These are phyloP conservation scores for Glyptemys insculpta DNA, from an alignment of 2,797 vertebrate species.

Conservation along the genomic window DNA sequence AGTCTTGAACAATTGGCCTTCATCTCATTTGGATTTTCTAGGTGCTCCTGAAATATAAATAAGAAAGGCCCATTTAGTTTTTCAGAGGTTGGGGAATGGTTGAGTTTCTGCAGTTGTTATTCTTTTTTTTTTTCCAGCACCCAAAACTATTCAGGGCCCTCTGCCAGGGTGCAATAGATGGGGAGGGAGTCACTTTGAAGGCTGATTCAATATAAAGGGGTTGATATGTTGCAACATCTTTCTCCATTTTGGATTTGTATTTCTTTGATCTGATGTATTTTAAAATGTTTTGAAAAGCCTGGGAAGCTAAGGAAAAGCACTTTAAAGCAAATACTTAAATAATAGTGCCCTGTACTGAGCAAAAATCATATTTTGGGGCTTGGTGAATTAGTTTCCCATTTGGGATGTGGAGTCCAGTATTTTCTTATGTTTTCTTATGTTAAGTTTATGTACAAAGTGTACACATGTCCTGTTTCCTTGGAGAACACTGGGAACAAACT, in stretches of 20 bases:
- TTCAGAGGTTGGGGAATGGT: not conserved
- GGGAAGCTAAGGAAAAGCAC: not conserved
- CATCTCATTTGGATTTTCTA: too few species aligned
- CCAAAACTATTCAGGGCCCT: too few species aligned
- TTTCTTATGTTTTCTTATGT: not conserved
- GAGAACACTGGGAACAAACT: not conserved
- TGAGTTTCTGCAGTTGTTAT: not conserved
- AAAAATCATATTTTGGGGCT: not conserved
- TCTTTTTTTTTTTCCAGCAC: not conserved
- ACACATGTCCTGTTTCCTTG: not conserved
- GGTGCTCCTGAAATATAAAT: not conserved
- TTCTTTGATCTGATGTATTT: not conserved
- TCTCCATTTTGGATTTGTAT: not conserved
- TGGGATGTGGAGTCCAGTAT: not conserved
- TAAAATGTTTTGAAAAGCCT: not conserved
- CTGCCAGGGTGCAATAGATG: not conserved
- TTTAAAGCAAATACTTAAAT: not conserved
- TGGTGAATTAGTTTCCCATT: not conserved
- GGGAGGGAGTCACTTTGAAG: not conserved
- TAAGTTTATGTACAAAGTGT: not conserved
- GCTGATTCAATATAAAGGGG: not conserved
- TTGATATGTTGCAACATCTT: not conserved
- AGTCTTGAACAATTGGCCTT: too few species aligned
- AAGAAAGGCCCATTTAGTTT: not conserved
- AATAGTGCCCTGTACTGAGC: not conserved